Conservation (phyloP, 2,113 vertebrate species). For the Forbesichthys agassizii region DNA sequence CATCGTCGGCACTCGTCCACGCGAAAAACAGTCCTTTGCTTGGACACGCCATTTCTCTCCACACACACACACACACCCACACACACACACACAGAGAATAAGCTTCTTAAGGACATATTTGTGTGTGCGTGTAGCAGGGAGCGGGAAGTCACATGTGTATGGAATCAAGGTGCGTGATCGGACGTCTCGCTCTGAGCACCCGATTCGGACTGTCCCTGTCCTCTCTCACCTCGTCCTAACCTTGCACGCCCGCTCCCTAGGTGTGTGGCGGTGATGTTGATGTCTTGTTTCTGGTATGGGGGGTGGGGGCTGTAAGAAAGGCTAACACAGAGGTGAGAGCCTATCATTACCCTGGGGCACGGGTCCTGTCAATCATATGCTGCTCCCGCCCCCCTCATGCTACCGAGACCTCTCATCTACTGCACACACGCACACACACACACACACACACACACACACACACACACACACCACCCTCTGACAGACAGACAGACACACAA, state of each 20-base stretch:
- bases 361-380: constrained; percentile 70
- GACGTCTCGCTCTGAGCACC: too few relatives aligned
- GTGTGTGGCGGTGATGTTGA: constrained; percentile 12
- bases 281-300: not conserved
- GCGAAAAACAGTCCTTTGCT: too few relatives aligned
- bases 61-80: constrained; percentile 29
- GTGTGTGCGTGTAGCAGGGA: constrained; percentile 24
- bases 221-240: too few relatives aligned
- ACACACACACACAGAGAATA: constrained; percentile 27
- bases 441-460: too few relatives aligned
- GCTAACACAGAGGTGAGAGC: constrained; percentile 48
- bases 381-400: constrained; percentile 55
- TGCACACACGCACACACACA: constrained; percentile 20
- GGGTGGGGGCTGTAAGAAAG: constrained; percentile 28
- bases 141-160: constrained; percentile 27
- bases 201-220: too few relatives aligned
- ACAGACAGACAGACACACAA: too few relatives aligned
- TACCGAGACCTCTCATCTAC: constrained; percentile 73
- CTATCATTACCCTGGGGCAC: constrained; percentile 69
- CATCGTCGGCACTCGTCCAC: too few relatives aligned
- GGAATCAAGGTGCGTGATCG: not conserved
- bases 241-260: too few relatives aligned
- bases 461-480: too few relatives aligned
- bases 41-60: constrained; percentile 4
- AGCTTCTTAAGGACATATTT: too few relatives aligned